phyloP scores from a whole-genome alignment of 2,113 vertebrate species.

The Laticauda colubrina region DNA sequence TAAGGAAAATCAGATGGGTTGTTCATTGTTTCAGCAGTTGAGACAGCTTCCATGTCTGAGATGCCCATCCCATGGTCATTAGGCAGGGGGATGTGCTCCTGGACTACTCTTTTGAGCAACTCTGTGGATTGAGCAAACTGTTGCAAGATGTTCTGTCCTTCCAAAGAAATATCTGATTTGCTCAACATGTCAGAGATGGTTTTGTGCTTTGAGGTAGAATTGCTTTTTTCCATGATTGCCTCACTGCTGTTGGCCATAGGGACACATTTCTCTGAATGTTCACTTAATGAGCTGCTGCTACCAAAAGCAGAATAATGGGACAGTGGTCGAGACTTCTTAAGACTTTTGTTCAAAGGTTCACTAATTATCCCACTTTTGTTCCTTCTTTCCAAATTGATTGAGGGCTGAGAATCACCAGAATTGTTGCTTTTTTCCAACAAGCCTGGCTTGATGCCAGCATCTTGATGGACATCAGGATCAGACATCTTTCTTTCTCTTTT shows the following conservation, averaged over 20 bases:
- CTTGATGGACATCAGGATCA: conserved; percentile 79
- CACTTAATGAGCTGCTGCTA: conserved; percentile 80
- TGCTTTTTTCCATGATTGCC: conserved; percentile 80
- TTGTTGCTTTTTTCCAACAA: conserved; percentile 77
- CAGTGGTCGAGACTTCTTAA: conserved; percentile 93
- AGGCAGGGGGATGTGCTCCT: conserved; percentile 94
- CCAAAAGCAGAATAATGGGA: conserved; percentile 92
- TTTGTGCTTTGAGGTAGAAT: conserved; percentile 86
- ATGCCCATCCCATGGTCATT: conserved; percentile 83
- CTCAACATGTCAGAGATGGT: conserved; percentile 80
- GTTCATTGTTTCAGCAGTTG: conserved; percentile 87
- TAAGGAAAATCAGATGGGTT: conserved; percentile 95
- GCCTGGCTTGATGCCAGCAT: conserved; percentile 81
- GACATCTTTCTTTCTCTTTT: conserved; percentile 81
- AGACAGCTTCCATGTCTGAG: conserved; percentile 92
- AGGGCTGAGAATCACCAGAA: conserved; percentile 77
- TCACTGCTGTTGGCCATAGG: conserved; percentile 74
- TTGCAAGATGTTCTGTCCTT: conserved; percentile 94
- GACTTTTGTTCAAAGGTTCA: conserved; percentile 94
- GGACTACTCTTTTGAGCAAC: conserved; percentile 92
- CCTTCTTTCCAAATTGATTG: conserved; percentile 81
- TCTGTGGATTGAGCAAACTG: conserved; percentile 97
- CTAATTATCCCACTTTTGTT: conserved; percentile 98
- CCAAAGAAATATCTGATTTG: conserved; percentile 91
- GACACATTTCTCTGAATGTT: conserved; percentile 81